A percentile compares a stretch with the other conserved stretches of the same genome.
phyloP scores from a whole-genome alignment of 2,113 vertebrate genomes.

The Apus apus region DNA sequence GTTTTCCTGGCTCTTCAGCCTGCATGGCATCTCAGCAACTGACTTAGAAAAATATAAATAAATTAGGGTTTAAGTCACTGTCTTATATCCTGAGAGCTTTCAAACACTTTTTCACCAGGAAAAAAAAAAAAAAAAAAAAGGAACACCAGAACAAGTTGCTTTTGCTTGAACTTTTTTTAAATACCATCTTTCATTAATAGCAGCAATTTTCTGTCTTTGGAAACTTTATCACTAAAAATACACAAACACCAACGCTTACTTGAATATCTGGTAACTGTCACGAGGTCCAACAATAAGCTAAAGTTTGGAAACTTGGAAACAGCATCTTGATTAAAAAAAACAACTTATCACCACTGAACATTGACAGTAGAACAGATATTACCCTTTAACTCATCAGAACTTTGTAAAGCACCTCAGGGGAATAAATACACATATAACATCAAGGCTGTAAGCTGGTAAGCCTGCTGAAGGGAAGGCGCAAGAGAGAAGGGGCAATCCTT shows the following conservation, averaged over 20 bases:
- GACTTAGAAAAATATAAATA: neutral
- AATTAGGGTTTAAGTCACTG: neutral
- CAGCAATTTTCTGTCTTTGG: neutral
- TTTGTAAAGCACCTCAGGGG: neutral
- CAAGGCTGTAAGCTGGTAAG: neutral
- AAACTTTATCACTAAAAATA: neutral
- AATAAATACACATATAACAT: fast-evolving
- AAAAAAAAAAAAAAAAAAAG: neutral
- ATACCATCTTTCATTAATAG: neutral
- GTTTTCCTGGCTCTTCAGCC: neutral
- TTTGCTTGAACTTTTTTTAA: neutral
- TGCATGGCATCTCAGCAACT: neutral
- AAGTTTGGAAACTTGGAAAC: neutral
- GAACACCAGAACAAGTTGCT: neutral
- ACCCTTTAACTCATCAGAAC: neutral
- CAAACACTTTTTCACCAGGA: neutral
- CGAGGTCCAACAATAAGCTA: neutral
- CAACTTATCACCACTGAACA: neutral
- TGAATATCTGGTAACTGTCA: neutral
- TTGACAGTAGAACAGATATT: neutral
- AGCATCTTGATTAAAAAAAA: neutral
- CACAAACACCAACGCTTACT: neutral
- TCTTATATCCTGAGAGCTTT: neutral
- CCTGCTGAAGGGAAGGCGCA: neutral
- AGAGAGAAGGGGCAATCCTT: neutral